Evolutionary conservation across 1,140 invertebrate species (phyloP), one percentile per base, ranked within the genome.

Genomic region (Lanistes nyassanus): DNA sequence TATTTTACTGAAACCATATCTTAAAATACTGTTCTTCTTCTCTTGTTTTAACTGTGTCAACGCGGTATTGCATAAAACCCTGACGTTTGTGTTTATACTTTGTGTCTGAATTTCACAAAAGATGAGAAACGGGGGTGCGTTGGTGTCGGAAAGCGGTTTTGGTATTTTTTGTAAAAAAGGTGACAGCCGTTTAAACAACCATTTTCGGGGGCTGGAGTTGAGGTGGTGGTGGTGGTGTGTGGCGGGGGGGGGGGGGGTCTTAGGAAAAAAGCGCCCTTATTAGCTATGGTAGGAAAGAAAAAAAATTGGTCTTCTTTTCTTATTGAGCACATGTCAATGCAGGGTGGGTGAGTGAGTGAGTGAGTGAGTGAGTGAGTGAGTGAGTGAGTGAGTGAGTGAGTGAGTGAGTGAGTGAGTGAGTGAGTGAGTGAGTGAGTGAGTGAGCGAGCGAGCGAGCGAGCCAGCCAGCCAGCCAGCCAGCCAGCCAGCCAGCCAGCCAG

Each of bases 381-480:
- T 6, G 58, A 36, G 56, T 36, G 75, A 55, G 58, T 26, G 26
- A 65, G 58, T 29, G 55, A 36, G 69, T 31, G 55, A 65, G 34
- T 31, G 55, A 73, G 55, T 31, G 39, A 77, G 13, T 16, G n/a
- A 70, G 23, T 26, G 58, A 60, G 53, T 55, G 53, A 31, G 60
- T 36, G 60, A 31, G 60, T 19, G 60, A 34, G 60, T 64, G 60
- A 34, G 60, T 64, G 60, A 34, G 26, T 64, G 60, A 34, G 26
- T 4, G n/a, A n/a, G n/a, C n/a, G n/a, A n/a, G n/a, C n/a, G n/a
- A n/a, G n/a, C n/a, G n/a, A n/a, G n/a, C n/a, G 60, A 9, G 60
- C 4, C 29, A 3, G 60, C 11, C 19, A 34, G 31, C 13, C 62
- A 9, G 31, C 13, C 62, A 34, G 31, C 13, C 16, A 34, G 13